Percentiles rank a stretch among this genome's conserved stretches.
phyloP scores from a whole-genome alignment of 2,888 invertebrate genomes.

The Abrostola tripartita region DNA sequence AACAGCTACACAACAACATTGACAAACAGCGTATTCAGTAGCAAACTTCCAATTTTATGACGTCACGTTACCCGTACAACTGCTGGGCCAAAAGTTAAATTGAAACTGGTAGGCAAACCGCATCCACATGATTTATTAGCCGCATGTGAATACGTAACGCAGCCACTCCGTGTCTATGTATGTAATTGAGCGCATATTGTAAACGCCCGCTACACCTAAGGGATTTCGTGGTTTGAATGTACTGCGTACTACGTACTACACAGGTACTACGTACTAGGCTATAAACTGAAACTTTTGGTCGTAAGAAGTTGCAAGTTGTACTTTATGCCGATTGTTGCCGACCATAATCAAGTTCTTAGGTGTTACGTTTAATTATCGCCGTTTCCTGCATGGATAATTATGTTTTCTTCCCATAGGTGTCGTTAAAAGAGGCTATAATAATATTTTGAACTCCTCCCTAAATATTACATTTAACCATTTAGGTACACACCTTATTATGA shows the following conservation, averaged over 20 bases:
- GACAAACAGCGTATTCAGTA: slow-evolving; percentile 57
- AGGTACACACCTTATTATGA: too few relatives aligned
- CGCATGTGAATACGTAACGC: slow-evolving; percentile 75
- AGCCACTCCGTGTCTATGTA: slow-evolving; percentile 51
- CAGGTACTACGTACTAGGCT: slow-evolving; percentile 6
- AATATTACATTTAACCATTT: too few relatives aligned
- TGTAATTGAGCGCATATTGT: slow-evolving; percentile 59
- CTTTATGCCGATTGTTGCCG: slow-evolving; percentile 27
- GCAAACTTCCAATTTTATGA: slow-evolving; percentile 64
- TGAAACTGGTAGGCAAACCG: slow-evolving; percentile 85
- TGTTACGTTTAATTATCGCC: slow-evolving; percentile 23
- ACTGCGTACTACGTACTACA: slow-evolving; percentile 24
- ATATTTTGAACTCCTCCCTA: neutral
- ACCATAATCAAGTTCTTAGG: slow-evolving; percentile 34
- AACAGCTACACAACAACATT: slow-evolving; percentile 37
- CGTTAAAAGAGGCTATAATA: neutral
- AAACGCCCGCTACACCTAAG: slow-evolving; percentile 36
- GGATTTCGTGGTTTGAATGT: slow-evolving; percentile 53
- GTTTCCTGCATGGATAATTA: neutral
- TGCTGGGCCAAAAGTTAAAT: slow-evolving; percentile 80
- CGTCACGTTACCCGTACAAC: slow-evolving; percentile 65
- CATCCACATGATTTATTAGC: slow-evolving; percentile 82
- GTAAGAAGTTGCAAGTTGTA: slow-evolving; percentile 54
- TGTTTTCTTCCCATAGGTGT: neutral
- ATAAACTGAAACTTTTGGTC: slow-evolving; percentile 62